Base-by-base conservation (phyloP, 2,797 vertebrate species). In the Lacerta viridis region DNA sequence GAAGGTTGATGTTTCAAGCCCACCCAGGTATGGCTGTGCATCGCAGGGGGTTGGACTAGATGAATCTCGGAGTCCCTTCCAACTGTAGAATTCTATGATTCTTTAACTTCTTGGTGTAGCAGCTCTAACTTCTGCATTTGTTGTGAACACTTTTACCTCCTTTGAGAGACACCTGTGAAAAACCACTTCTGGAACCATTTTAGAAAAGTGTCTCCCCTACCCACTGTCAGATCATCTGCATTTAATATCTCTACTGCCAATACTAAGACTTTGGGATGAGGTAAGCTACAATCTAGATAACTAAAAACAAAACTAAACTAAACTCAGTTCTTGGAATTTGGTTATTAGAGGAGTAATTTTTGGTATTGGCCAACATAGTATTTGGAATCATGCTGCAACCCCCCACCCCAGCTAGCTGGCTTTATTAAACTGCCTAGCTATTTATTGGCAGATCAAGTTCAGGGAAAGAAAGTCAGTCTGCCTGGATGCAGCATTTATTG, bases 381-480 rank as follows among this genome's bases (percentile, higher is more conserved):
- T 23, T 75, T 29, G 23, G 71, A 83, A 50, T 29, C 7, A 25
- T 87, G 25, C 80, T 83, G 4, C 41, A 43, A 11, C 1, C 46
- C 46, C 46, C 9, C 0, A 10, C 46, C 46, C 46, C 10, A 72
- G 55, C 36, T 81, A 15, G 27, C 23, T 87, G 69, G 39, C 71
- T 83, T 82, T 2, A 5, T 36, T 82, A 87, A 82, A 83, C 59
- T 36, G n/a, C 36, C 50, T 61, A 33, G 71, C 39, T 69, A 82
- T 83, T 82, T 83, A 41, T 74, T 87, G 71, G 71, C 80, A 87
- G 71, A 66, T 83, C 41, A 83, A 23, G 59, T 66, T 87, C 59
- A 66, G 39, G n/a, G 39, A 83, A 79, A 87, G 39, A 39, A 76
- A 76, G 61, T 41, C 59, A 66, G 13, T 76, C 13, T 87, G 79